These are phyloP conservation scores for Decapterus maruadsi DNA, from an alignment of 2,797 vertebrate species.

Conservation along the genomic window DNA sequence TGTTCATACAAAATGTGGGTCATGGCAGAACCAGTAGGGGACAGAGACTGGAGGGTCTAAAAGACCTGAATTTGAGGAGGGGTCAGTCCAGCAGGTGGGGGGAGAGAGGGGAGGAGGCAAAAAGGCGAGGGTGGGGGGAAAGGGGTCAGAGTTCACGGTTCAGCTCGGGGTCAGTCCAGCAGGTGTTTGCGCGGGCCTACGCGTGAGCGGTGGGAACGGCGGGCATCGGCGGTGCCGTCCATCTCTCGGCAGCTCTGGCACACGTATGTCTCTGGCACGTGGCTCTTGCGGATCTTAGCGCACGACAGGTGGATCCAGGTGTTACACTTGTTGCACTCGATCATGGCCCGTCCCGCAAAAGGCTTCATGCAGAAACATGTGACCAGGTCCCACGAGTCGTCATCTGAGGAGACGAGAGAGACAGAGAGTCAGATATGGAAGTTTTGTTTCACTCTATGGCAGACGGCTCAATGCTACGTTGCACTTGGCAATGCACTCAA, in stretches of 20 bases:
- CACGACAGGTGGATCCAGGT: slow-evolving; percentile 99
- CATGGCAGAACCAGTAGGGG: slow-evolving; percentile 37
- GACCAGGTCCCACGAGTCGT: slow-evolving; percentile 98
- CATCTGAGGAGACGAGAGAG: slow-evolving; percentile 84
- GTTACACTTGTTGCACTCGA: slow-evolving; percentile 95
- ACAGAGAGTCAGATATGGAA: background rate
- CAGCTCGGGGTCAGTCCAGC: slow-evolving; percentile 78
- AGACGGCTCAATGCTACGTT: too few relatives aligned
- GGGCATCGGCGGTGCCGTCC: slow-evolving; percentile 88
- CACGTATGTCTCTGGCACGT: slow-evolving; percentile 95
- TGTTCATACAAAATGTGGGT: slow-evolving; percentile 64
- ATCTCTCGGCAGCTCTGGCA: slow-evolving; percentile 97
- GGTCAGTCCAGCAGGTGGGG: slow-evolving; percentile 80
- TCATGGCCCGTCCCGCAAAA: slow-evolving; percentile 96
- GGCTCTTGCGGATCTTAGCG: slow-evolving; percentile 97
- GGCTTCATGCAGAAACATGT: slow-evolving; percentile 99
- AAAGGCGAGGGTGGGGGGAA: background rate
- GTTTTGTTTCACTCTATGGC: background rate
- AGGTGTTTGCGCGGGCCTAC: slow-evolving; percentile 93
- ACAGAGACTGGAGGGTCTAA: slow-evolving; percentile 47
- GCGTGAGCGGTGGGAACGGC: slow-evolving; percentile 95
- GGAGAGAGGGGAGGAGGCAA: background rate
- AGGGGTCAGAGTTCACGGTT: slow-evolving; percentile 53
- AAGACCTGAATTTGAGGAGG: slow-evolving; percentile 57
- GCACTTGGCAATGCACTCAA: too few relatives aligned